Evolutionary conservation across 1,140 invertebrate species (phyloP).

Genomic region (Hyposmocoma kahamanoa): DNA sequence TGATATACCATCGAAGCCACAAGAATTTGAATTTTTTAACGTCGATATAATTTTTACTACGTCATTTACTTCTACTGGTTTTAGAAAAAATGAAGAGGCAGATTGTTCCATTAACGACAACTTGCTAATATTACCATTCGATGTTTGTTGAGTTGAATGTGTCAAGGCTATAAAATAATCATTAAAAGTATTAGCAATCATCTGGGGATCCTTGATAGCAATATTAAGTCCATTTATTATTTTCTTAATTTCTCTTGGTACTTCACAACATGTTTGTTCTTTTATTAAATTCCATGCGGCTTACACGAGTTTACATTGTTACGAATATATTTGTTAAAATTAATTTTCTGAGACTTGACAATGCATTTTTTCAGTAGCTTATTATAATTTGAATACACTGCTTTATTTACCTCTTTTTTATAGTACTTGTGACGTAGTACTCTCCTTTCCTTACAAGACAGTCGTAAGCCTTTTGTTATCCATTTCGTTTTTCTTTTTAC

Average conservation of each 20-base stretch:
- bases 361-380: neutral
- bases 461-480: neutral
- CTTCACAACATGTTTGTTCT: neutral
- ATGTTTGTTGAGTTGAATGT: neutral
- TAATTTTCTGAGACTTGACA: neutral
- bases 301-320: neutral
- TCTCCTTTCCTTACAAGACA: neutral
- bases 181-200: neutral
- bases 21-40: neutral
- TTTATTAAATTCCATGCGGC: neutral
- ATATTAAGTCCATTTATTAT: neutral
- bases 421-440: neutral
- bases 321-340: neutral
- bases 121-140: neutral
- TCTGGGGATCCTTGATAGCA: neutral
- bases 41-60: neutral
- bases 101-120: neutral
- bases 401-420: neutral
- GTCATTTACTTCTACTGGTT: neutral
- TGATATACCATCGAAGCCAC: neutral
- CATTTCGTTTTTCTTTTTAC: neutral
- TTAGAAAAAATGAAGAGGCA: neutral
- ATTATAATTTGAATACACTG: neutral
- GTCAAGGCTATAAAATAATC: neutral
- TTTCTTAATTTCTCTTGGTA: neutral